Base-by-base conservation (phyloP, 1,140 invertebrate genomes). In the Neelides sp. region DNA sequence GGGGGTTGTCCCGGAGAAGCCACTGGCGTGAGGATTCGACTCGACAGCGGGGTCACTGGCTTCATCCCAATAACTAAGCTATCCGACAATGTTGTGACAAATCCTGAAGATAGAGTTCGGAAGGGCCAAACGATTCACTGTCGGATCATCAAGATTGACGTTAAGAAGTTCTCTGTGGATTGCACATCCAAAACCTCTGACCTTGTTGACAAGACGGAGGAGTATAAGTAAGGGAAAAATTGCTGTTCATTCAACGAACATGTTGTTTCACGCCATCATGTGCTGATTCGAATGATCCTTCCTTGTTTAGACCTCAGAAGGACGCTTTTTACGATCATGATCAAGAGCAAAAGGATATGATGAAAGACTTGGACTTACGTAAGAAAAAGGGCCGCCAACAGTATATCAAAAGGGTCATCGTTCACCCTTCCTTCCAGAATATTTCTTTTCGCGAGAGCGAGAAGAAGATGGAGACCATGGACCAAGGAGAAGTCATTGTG, bases 361-460 rank as follows among this genome's bases (percentile, higher is more conserved):
- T 83, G 41, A 75, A 77, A 37, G 86, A 90, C 60, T 78, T 80
- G 46, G 85, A 92, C 41, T 75, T 35, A 12, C 79, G 4, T 85
- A 90, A 63, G 69, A 79, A 4, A 83, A 86, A 64, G 73, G 80
- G 62, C n/a, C 69, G 81, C 32, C 78, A 83, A 67, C 85, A 81
- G 37, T 92, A 85, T 65, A 82, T 93, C 1, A 97, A 96, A 61
- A 75, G 96, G 5, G 92, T 98, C 0, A 98, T 98, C 49, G 86
- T 94, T 15, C 96, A 99, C 74, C 93, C 92, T 0, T 82, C 85
- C 0, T 99, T 98, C 71, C 85, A 96, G 58, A 99, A 99, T 66
- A 91, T 98, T 54, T 86, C 85, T 10, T 98, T 84, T 65, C 77
- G 79, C 0, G 89, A 97, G 63, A 85, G 89, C 1, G 89, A 95